These are phyloP conservation scores for Cerastis leucographa DNA, from an alignment of 2,888 invertebrate species.

Conservation along the genomic window DNA sequence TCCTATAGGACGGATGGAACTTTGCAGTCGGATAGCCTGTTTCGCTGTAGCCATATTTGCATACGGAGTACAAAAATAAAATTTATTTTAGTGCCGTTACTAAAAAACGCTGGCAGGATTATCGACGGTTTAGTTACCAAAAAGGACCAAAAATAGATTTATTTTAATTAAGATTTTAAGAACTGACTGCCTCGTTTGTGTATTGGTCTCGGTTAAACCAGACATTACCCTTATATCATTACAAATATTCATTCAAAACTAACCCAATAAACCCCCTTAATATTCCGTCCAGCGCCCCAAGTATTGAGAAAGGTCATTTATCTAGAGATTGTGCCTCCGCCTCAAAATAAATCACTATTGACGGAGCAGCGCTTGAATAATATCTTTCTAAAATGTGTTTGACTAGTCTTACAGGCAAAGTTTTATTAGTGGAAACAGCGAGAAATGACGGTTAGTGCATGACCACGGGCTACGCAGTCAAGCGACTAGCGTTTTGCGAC, in stretches of 20 bases:
- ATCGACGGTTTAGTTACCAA: neutral
- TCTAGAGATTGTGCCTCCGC: conserved; percentile 58
- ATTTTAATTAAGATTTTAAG: too few relatives aligned
- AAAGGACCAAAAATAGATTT: neutral
- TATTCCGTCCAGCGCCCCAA: conserved; percentile 43
- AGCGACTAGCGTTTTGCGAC: neutral
- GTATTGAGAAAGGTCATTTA: conserved; percentile 62
- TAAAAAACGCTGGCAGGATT: neutral
- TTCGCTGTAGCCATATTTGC: neutral
- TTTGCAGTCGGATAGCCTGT: neutral
- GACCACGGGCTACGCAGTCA: neutral
- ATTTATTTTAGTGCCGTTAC: neutral
- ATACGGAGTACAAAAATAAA: neutral
- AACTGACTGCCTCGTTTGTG: too few relatives aligned
- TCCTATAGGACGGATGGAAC: neutral
- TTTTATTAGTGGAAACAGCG: conserved; percentile 34
- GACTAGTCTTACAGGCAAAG: conserved; percentile 49
- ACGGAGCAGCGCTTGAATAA: conserved; percentile 61
- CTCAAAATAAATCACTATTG: conserved; percentile 64
- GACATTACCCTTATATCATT: conserved; percentile 3
- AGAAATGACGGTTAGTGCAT: neutral
- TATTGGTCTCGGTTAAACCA: neutral
- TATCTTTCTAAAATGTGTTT: conserved; percentile 62
- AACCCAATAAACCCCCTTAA: conserved; percentile 34
- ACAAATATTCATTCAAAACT: conserved; percentile 27